A percentile compares a stretch with the other conserved stretches of the same genome.
phyloP scores from a whole-genome alignment of 1,140 invertebrate species.

The Drosophila gunungcola region DNA sequence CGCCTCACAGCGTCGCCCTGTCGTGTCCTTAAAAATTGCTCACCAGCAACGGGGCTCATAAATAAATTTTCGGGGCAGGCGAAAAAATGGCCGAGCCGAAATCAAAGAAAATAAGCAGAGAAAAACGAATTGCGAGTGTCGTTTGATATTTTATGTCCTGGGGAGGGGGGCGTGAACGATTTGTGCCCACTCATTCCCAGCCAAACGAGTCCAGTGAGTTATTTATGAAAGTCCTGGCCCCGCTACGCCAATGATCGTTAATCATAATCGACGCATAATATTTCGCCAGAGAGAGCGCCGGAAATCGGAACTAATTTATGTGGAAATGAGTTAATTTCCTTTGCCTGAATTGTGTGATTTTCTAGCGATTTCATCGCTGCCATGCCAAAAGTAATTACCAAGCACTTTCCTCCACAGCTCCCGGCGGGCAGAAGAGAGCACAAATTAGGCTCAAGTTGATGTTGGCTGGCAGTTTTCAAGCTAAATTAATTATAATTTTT shows the following conservation, averaged over 20 bases:
- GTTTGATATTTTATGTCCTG: conserved; percentile 45
- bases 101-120: conserved; percentile 37
- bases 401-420: conserved; percentile 53
- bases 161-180: conserved; percentile 38
- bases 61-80: conserved; percentile 51
- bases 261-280: conserved; percentile 83
- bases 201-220: conserved; percentile 31
- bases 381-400: conserved; percentile 66
- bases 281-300: conserved; percentile 47
- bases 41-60: conserved; percentile 41
- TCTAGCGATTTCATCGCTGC: conserved; percentile 76
- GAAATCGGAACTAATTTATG: conserved; percentile 81
- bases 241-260: conserved; percentile 70
- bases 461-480: conserved; percentile 49
- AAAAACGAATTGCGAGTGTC: conserved; percentile 14
- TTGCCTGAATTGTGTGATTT: conserved; percentile 78
- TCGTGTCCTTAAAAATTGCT: conserved; percentile 63
- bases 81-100: conserved; percentile 17
- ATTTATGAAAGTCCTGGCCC: conserved; percentile 52
- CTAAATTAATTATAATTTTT: conserved; percentile 68
- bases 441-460: conserved; percentile 49
- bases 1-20: conserved; percentile 57
- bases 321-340: conserved; percentile 83
- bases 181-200: conserved; percentile 62
- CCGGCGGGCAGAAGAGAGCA: conserved; percentile 4